phyloP scores from a whole-genome alignment of 2,113 vertebrate genomes.

The Hemichromis elongatus region DNA sequence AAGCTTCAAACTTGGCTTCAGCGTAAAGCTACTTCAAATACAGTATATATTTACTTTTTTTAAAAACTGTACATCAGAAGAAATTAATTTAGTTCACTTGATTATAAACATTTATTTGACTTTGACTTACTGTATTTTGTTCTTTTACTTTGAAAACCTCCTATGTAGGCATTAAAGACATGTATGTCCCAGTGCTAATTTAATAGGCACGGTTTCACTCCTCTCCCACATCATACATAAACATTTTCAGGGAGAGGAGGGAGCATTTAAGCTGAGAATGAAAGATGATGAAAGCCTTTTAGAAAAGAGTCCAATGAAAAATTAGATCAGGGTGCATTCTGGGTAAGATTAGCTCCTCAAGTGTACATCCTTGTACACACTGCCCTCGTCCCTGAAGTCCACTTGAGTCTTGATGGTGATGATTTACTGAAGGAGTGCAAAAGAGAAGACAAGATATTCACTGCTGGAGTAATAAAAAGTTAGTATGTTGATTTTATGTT shows the following conservation, averaged over 20 bases:
- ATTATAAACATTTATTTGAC: neutral
- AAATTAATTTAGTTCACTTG: neutral
- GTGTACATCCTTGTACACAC: neutral
- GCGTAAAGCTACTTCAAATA: neutral
- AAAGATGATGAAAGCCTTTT: neutral
- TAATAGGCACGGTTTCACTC: neutral
- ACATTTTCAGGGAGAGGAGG: neutral
- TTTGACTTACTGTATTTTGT: neutral
- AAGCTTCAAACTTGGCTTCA: neutral
- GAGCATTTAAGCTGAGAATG: neutral
- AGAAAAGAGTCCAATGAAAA: neutral
- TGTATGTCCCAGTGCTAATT: neutral
- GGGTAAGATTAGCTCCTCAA: neutral
- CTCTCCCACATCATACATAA: neutral
- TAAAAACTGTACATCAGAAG: neutral
- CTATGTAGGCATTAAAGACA: neutral
- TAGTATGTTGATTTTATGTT: neutral
- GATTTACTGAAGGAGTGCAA: neutral
- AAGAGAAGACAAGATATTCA: neutral
- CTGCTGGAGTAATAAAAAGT: neutral
- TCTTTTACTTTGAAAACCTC: neutral
- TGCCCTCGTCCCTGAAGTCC: neutral
- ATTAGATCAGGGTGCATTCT: neutral
- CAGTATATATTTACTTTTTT: neutral
- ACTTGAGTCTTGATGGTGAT: neutral